A percentile compares a stretch with the other conserved stretches of the same genome.
phyloP scores from a whole-genome alignment of 2,797 vertebrate genomes.

The Pteropus rufus region DNA sequence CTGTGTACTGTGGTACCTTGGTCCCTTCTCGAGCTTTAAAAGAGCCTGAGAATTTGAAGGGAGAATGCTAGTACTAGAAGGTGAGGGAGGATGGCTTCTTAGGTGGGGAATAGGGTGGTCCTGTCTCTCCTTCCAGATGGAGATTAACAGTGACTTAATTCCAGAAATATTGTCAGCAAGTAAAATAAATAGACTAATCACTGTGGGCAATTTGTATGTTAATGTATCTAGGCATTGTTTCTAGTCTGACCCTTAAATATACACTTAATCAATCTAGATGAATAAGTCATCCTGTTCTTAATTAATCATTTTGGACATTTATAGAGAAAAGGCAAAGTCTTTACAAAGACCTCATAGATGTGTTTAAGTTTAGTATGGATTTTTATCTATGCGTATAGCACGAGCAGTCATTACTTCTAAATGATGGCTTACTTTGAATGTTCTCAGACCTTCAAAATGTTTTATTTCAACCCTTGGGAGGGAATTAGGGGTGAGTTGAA shows the following conservation, averaged over 20 bases:
- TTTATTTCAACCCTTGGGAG: conserved; percentile 47
- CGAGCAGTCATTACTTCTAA: conserved; percentile 17
- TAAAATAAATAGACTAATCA: conserved; percentile 81
- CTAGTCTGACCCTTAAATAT: conserved; percentile 70
- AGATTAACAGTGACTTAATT: conserved; percentile 83
- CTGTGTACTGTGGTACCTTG: neutral
- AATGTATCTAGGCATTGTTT: conserved; percentile 74
- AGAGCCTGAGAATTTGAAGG: neutral
- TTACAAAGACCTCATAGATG: conserved; percentile 55
- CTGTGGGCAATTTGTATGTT: conserved; percentile 76
- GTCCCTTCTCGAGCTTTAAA: neutral
- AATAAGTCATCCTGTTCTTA: conserved; percentile 69
- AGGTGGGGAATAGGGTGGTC: conserved; percentile 59
- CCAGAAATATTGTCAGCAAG: conserved; percentile 82
- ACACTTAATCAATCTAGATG: conserved; percentile 73
- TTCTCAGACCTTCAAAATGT: conserved; percentile 52
- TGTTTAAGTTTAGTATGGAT: conserved; percentile 38
- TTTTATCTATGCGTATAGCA: conserved; percentile 70
- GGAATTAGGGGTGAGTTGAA: conserved; percentile 40
- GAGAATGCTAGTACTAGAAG: neutral
- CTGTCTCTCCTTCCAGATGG: conserved; percentile 56
- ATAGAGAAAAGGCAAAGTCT: conserved; percentile 71
- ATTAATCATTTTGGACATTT: conserved; percentile 71
- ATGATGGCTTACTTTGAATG: conserved; percentile 65
- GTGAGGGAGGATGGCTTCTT: conserved; percentile 22